Percentiles rank a stretch among this genome's conserved stretches.
Conservation (phyloP, 2,113 vertebrate species). For the Hyaena hyaena region DNA sequence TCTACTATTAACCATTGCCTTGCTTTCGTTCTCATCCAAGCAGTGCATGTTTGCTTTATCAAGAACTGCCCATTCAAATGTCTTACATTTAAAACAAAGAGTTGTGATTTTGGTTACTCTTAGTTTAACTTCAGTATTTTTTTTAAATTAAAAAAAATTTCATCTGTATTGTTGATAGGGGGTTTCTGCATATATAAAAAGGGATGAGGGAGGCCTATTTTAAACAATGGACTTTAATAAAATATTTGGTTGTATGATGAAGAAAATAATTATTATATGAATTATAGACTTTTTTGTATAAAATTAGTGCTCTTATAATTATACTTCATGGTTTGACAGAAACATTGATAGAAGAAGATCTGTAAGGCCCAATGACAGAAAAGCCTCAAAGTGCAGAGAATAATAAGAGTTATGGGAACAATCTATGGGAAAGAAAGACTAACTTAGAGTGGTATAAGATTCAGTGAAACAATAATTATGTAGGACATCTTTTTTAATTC, state of each 20-base stretch:
- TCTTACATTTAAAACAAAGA: slow-evolving; percentile 40
- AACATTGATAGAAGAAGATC: slow-evolving; percentile 43
- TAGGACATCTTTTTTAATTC: slow-evolving; percentile 28
- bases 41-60: background rate
- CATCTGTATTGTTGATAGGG: background rate
- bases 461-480: slow-evolving; percentile 33
- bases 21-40: slow-evolving; percentile 21
- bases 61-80: background rate
- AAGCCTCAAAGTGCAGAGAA: slow-evolving; percentile 60
- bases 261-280: slow-evolving; percentile 7
- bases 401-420: slow-evolving; percentile 51
- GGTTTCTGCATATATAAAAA: background rate
- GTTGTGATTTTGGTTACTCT: background rate
- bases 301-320: slow-evolving; percentile 46
- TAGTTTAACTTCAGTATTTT: background rate
- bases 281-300: background rate
- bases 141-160: background rate
- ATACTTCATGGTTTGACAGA: slow-evolving; percentile 53
- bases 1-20: background rate
- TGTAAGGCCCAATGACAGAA: slow-evolving; percentile 58
- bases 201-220: background rate
- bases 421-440: slow-evolving; percentile 50
- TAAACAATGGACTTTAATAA: slow-evolving; percentile 23
- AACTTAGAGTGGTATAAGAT: slow-evolving; percentile 23
- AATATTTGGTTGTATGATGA: background rate